Conservation (phyloP, 2,113 vertebrate genomes). For the Piprites chloris region DNA sequence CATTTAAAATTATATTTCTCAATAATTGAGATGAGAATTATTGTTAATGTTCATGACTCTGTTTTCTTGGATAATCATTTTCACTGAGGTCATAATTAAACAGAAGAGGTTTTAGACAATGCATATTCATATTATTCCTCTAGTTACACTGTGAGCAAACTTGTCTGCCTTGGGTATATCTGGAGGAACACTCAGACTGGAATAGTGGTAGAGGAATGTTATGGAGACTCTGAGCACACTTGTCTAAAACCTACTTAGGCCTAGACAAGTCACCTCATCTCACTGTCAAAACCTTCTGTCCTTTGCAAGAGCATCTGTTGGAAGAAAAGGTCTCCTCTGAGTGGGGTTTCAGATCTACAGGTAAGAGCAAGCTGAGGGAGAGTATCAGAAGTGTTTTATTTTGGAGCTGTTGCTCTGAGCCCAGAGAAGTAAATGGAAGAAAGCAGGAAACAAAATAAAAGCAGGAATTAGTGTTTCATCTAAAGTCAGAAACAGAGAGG, state of each 20-base stretch:
- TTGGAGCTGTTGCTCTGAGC: neutral
- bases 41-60: neutral
- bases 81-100: neutral
- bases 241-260: neutral
- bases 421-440: neutral
- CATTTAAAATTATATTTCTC: constrained; percentile 14
- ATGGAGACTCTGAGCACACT: neutral
- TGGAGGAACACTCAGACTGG: neutral
- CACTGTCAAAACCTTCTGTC: neutral
- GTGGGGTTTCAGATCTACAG: neutral
- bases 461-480: neutral
- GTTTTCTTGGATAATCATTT: constrained; percentile 14
- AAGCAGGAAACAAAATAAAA: neutral
- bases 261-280: neutral
- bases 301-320: neutral
- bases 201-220: neutral
- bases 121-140: neutral
- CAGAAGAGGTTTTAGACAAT: neutral
- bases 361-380: neutral
- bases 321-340: neutral
- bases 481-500: neutral
- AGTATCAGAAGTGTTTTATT: neutral
- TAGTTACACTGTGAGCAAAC: neutral
- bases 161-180: neutral
- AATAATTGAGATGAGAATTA: neutral